Base-by-base conservation (phyloP, 2,888 invertebrate genomes). In the Lepidochrysops patricia region DNA sequence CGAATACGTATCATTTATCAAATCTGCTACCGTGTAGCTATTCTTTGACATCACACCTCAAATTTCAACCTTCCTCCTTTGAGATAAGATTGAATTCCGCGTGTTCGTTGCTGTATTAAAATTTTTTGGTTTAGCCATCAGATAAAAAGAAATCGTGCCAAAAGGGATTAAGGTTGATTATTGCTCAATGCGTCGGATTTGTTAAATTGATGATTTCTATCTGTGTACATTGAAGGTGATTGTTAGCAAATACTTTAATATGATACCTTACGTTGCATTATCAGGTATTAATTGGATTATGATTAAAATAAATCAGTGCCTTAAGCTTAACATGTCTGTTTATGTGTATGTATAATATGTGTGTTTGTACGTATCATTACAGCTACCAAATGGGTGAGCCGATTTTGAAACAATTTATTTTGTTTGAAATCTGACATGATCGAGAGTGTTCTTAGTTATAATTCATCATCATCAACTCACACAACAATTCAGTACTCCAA, bases 1-100 rank as follows among this genome's bases (percentile, higher is more conserved):
- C 72, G 68, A 75, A 75, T 74, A 52, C 64, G 62, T 52, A 71
- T 73, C 73, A 74, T 75, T 75, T 72, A 73, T 76, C 75, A 73
- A 69, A 63, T 62, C 32, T 32, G 54, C 54, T 54, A 54, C 54
- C 54, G 54, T 54, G 54, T 9, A 15, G 27, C 54, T 52, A 52
- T 52, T 52, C 35, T 58, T 58, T 25, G 50, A 57, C 49, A 48
- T 15, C 27, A 9, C 49, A 15, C 2, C 27, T 27, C 12, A 32
- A 23, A 32, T 27, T 15, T 29, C 9, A 29, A 29, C 50, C 35
- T 23, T 54, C 57, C 34, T 2, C 6, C 7, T 6, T 15, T 7
- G 0, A 0, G 1, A 57, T 59, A 61, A 48, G 29, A 43, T 15
- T 43, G 12, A 57, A 12, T 29, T 52, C 59, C 7, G n/a, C 3